Evolutionary conservation across 2,888 invertebrate species (phyloP).

Genomic region (Xanthostigma xanthostigma): DNA sequence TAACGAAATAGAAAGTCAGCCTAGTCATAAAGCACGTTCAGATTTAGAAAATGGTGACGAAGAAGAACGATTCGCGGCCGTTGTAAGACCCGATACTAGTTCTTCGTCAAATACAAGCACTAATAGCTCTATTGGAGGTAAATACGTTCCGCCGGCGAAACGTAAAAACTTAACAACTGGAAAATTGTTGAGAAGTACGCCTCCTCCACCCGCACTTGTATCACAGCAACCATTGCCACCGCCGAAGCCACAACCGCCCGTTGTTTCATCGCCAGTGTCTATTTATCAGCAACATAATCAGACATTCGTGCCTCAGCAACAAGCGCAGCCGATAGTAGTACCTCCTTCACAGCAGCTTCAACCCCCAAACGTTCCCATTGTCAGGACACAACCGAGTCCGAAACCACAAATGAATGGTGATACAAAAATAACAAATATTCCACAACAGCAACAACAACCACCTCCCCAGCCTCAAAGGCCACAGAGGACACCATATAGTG

Average conservation of each 20-base stretch:
- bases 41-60: slow-evolving; percentile 89
- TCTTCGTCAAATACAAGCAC: not conserved
- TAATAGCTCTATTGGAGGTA: slow-evolving; percentile 29
- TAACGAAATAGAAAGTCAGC: slow-evolving; percentile 80
- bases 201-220: slow-evolving; percentile 33
- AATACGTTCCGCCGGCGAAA: slow-evolving; percentile 67
- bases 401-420: slow-evolving; percentile 15
- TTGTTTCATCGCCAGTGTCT: slow-evolving; percentile 3
- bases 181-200: slow-evolving; percentile 49
- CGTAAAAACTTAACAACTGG: slow-evolving; percentile 51
- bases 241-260: slow-evolving; percentile 6
- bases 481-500: slow-evolving; percentile 9
- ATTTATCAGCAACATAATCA: slow-evolving; percentile 6
- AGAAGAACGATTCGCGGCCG: slow-evolving; percentile 76
- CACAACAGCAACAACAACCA: slow-evolving; percentile 15
- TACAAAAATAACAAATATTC: slow-evolving; percentile 8
- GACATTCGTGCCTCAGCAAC: slow-evolving; percentile 16
- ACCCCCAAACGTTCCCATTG: too few relatives aligned
- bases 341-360: not conserved
- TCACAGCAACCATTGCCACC: slow-evolving; percentile 17
- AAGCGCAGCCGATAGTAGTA: slow-evolving; percentile 15
- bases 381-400: slow-evolving; percentile 6
- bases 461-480: slow-evolving; percentile 15
- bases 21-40: slow-evolving; percentile 62
- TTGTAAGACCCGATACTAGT: slow-evolving; percentile 40